Conservation (phyloP, 2,113 vertebrate species). For the Eulemur macaco region DNA sequence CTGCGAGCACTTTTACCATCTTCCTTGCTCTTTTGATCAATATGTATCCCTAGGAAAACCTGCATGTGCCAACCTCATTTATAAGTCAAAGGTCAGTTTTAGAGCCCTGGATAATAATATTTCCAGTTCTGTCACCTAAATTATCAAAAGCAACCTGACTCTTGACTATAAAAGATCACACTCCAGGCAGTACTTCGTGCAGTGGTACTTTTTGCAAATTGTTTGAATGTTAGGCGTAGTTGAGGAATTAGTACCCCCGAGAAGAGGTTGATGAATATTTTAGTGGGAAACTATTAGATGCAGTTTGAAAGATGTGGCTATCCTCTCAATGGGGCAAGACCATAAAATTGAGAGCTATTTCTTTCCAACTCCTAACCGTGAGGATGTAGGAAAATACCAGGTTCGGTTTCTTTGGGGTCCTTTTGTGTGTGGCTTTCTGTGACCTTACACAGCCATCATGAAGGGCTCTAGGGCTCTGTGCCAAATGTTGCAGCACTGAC, state of each 20-base stretch:
- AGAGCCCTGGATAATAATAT: conserved; percentile 35
- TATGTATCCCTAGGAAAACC: neutral
- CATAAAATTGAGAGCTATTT: conserved; percentile 52
- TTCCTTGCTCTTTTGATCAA: neutral
- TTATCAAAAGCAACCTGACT: neutral
- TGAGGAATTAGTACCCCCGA: neutral
- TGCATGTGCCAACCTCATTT: neutral
- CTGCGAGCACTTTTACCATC: neutral
- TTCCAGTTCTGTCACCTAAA: neutral
- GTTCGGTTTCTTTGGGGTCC: conserved; percentile 27
- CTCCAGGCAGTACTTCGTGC: neutral
- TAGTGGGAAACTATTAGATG: conserved; percentile 69
- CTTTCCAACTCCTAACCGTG: neutral
- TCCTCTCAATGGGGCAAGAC: neutral
- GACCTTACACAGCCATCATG: conserved; percentile 4
- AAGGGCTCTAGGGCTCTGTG: conserved; percentile 30
- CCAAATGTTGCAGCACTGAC: neutral
- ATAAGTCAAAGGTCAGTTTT: neutral
- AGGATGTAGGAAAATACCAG: neutral
- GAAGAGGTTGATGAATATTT: conserved; percentile 79
- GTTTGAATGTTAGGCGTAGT: conserved; percentile 22
- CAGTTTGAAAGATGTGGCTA: conserved; percentile 20
- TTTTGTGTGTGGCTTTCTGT: neutral
- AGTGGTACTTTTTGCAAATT: conserved; percentile 32
- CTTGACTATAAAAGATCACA: neutral